Evolutionary conservation across 2,888 invertebrate species (phyloP), one percentile per base, ranked within the genome.

Genomic region (Drosophila rellima): DNA sequence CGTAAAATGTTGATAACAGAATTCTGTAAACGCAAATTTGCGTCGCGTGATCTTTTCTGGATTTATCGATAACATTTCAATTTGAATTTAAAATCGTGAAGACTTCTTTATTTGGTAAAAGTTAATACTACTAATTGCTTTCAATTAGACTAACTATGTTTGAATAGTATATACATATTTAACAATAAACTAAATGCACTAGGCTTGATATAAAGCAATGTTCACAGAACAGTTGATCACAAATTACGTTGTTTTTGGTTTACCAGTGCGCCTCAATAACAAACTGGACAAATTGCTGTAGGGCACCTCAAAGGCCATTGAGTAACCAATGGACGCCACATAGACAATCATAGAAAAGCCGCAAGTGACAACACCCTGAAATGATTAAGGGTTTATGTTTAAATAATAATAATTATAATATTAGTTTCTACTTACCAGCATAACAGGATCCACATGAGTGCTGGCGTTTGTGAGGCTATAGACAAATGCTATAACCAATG

Each of bases 401-500:
- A 8, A 1, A 13, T 35, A n/a, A 15, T n/a, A 2, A 20, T 11
- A 31, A 8, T 40, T 20, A 20, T 10, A 13, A 18, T 8, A 40
- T 11, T n/a, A 8, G 7, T 13, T 0, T 37, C 13, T 23, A 76
- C 91, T 64, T 64, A 92, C 92, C 89, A 92, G 59, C 82, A 92
- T 88, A 13, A 92, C 66, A 10, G 91, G 92, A 86, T 93, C 92
- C 20, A 90, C 90, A 67, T 92, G 91, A 2, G 90, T 91, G 48
- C 92, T 92, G 4, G 88, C 79, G 17, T 78, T 91, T 5, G 92
- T 90, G 52, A 91, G 73, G 15, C 92, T 90, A 56, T 90, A 94
- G 13, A 94, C 82, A 26, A 94, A 90, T 54, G 91, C 92, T 68
- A 94, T 93, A 2, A 94, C 78, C 31, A 94, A 82, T 0, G 95